Evolutionary conservation across 2,797 vertebrate genomes (phyloP), one percentile per base, ranked within the genome.

Genomic region (Halcyon smyrnensis): DNA sequence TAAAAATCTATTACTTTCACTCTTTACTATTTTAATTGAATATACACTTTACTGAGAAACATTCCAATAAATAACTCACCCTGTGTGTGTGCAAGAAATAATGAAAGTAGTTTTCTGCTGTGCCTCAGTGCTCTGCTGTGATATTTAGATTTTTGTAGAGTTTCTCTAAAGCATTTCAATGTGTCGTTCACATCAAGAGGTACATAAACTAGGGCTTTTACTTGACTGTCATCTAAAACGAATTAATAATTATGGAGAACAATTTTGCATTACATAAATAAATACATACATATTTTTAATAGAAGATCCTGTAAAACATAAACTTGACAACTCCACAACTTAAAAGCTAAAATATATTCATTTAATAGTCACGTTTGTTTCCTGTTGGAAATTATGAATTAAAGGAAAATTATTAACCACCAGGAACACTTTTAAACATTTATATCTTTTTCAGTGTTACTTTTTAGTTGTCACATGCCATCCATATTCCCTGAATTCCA

Each of bases 101-200:
- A 97, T 3, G 94, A 91, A 86, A 99, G 98, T 34, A 99, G 96
- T 70, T 98, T 98, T 87, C 98, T 98, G 97, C 99, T 99, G 92
- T 99, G 99, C 88, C 98, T 98, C 63, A 99, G 97, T 24, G 98
- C 96, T 95, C 98, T 98, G 92, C 98, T 98, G 69, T 98, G 98
- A 78, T 98, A 96, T 14, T 97, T 97, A 79, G 97, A 98, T 94
- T 98, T 98, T 95, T 98, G 96, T 70, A 99, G 73, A 53, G 98
- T 98, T 97, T 99, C 98, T 94, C 97, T 98, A 94, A 99, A 99
- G 97, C 98, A 98, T 75, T 92, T 94, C 95, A 99, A 96, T 7
- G 98, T 98, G 93, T 99, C 98, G 27, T 98, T 97, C 93, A 99
- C 98, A 83, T 99, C 98, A 96, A 99, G 92, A 12, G 99, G 99